Percentiles rank a stretch among this genome's conserved stretches.
These are phyloP conservation scores for Diaprepes abbreviatus DNA, from an alignment of 2,888 invertebrate species.

Conservation along the genomic window DNA sequence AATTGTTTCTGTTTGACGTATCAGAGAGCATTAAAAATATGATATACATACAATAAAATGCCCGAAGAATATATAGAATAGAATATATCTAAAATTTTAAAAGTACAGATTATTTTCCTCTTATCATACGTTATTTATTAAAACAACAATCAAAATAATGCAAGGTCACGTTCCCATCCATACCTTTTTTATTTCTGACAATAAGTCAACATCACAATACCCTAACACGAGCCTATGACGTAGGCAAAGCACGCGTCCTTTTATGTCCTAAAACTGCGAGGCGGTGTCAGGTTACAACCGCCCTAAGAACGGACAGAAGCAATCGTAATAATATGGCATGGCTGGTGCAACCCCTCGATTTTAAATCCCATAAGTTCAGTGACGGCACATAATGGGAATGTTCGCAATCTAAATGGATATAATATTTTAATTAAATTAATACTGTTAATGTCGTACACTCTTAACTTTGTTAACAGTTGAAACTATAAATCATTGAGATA, in stretches of 20 bases:
- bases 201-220: slow-evolving; percentile 28
- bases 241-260: slow-evolving; percentile 40
- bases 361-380: slow-evolving; percentile 15
- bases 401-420: too few species aligned
- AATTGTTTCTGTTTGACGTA: too few species aligned
- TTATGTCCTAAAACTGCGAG: slow-evolving; percentile 48
- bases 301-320: slow-evolving; percentile 58
- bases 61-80: too few species aligned
- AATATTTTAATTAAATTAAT: too few species aligned
- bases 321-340: slow-evolving; percentile 58
- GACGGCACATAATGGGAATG: slow-evolving; percentile 16
- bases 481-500: too few species aligned
- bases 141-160: slow-evolving; percentile 7
- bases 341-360: slow-evolving; percentile 53
- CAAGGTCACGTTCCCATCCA: slow-evolving; percentile 8
- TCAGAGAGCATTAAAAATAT: too few species aligned
- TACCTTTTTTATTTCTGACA: slow-evolving; percentile 23
- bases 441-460: too few species aligned
- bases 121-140: not conserved
- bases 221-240: slow-evolving; percentile 26
- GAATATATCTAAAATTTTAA: too few species aligned
- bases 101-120: too few species aligned
- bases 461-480: too few species aligned
- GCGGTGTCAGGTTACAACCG: slow-evolving; percentile 61
- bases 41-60: too few species aligned